A percentile compares a stretch with the other conserved stretches of the same genome.
Conservation (phyloP, 2,888 invertebrate species). For the Portevinia maculata region DNA sequence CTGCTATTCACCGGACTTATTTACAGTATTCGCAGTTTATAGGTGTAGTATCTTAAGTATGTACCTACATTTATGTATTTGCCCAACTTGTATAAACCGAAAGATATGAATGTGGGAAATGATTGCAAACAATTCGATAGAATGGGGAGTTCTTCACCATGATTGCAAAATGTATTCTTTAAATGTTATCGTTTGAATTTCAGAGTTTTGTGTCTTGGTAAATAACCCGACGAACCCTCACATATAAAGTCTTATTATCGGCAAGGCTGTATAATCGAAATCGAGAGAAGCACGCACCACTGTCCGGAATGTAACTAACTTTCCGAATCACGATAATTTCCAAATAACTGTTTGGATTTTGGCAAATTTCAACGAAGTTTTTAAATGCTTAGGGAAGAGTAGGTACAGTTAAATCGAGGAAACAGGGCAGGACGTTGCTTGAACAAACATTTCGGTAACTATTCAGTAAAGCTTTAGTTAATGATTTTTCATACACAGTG, state of each 20-base stretch:
- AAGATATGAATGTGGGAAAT: no score
- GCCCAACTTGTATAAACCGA: no score
- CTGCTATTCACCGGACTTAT: no score
- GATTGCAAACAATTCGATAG: no score
- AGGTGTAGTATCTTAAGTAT: no score
- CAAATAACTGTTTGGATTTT: constrained; percentile 37
- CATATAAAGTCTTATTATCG: constrained; percentile 2
- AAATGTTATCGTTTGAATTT: no score
- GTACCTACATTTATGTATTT: no score
- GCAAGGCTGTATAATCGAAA: constrained; percentile 4
- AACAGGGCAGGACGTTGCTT: neutral
- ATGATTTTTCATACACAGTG: constrained; percentile 22
- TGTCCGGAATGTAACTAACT: constrained; percentile 31
- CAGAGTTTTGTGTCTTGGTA: no score
- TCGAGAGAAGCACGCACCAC: constrained; percentile 18
- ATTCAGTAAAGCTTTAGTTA: constrained; percentile 1
- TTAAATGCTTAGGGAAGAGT: neutral
- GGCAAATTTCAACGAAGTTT: constrained; percentile 3
- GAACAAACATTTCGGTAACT: constrained; percentile 7
- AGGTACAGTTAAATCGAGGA: constrained; percentile 7
- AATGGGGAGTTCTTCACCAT: no score
- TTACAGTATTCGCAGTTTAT: no score
- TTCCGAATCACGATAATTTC: constrained; percentile 28
- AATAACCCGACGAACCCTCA: no score
- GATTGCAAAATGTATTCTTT: no score